Evolutionary conservation across 2,797 vertebrate genomes (phyloP).

Genomic region (Danio albolineatus): DNA sequence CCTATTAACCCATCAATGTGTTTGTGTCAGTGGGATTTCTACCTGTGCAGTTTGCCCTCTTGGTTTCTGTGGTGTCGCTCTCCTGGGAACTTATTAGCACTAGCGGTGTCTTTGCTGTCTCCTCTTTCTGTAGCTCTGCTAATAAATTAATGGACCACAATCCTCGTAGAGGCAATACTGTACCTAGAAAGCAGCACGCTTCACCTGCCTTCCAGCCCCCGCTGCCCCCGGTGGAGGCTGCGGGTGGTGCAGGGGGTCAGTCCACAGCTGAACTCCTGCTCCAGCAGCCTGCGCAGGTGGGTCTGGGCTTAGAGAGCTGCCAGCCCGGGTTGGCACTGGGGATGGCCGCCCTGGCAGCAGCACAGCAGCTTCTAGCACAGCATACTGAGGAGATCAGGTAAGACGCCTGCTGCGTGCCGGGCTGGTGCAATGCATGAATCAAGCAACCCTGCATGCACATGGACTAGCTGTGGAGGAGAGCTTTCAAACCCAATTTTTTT

Average conservation of each 20-base stretch:
- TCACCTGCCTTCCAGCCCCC: slow-evolving; percentile 97
- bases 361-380: slow-evolving; percentile 84
- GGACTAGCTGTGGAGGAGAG: neutral
- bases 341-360: slow-evolving; percentile 77
- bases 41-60: slow-evolving; percentile 3
- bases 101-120: slow-evolving; percentile 70
- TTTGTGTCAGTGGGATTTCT: slow-evolving; percentile 8
- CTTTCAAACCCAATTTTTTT: neutral
- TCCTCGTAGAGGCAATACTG: slow-evolving; percentile 90
- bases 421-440: slow-evolving; percentile 14
- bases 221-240: slow-evolving; percentile 90
- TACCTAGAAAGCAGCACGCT: slow-evolving; percentile 97
- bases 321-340: slow-evolving; percentile 79
- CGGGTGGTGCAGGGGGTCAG: slow-evolving; percentile 73
- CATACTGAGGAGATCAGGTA: slow-evolving; percentile 91
- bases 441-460: slow-evolving; percentile 6
- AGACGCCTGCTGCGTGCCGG: slow-evolving; percentile 66
- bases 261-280: slow-evolving; percentile 77
- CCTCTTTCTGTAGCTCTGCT: slow-evolving; percentile 88
- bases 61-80: slow-evolving; percentile 46
- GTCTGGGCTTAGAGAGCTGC: slow-evolving; percentile 78
- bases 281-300: slow-evolving; percentile 72
- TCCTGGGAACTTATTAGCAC: slow-evolving; percentile 61
- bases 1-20: slow-evolving; percentile 25
- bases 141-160: slow-evolving; percentile 94